Conservation (phyloP, 2,888 invertebrate genomes). For the Himalopsyche kuldschensis region DNA sequence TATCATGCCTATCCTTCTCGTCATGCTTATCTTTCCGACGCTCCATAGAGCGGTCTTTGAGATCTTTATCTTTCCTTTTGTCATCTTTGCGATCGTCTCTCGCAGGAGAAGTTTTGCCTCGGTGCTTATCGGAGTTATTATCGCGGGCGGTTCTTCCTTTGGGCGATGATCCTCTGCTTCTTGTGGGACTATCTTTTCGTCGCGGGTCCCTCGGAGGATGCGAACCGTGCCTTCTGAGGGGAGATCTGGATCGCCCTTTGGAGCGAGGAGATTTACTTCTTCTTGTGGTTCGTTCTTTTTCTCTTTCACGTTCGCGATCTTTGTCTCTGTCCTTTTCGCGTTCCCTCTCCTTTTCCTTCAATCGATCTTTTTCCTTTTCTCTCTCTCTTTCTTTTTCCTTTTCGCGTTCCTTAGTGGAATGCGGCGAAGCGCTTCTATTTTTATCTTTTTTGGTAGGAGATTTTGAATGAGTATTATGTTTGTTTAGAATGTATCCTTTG, state of each 20-base stretch:
- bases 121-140: slow-evolving; percentile 52
- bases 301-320: slow-evolving; percentile 50
- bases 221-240: slow-evolving; percentile 47
- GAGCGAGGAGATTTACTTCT: slow-evolving; percentile 56
- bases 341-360: slow-evolving; percentile 49
- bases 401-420: slow-evolving; percentile 53
- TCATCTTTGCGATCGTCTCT: slow-evolving; percentile 51
- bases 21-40: slow-evolving; percentile 59
- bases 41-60: slow-evolving; percentile 56
- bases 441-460: slow-evolving; percentile 54
- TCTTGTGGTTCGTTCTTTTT: slow-evolving; percentile 59
- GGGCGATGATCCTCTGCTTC: slow-evolving; percentile 57
- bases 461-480: slow-evolving; percentile 50
- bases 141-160: slow-evolving; percentile 53
- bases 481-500: slow-evolving; percentile 47
- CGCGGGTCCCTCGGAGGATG: slow-evolving; percentile 54
- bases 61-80: slow-evolving; percentile 48
- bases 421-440: slow-evolving; percentile 52
- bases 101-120: slow-evolving; percentile 49
- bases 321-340: slow-evolving; percentile 47
- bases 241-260: slow-evolving; percentile 55
- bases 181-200: slow-evolving; percentile 56
- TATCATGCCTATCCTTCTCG: slow-evolving; percentile 64
- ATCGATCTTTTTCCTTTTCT: slow-evolving; percentile 52
- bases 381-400: slow-evolving; percentile 58